A percentile compares a stretch with the other conserved stretches of the same genome.
phyloP scores from a whole-genome alignment of 2,888 invertebrate genomes.

The Luperina testacea region DNA sequence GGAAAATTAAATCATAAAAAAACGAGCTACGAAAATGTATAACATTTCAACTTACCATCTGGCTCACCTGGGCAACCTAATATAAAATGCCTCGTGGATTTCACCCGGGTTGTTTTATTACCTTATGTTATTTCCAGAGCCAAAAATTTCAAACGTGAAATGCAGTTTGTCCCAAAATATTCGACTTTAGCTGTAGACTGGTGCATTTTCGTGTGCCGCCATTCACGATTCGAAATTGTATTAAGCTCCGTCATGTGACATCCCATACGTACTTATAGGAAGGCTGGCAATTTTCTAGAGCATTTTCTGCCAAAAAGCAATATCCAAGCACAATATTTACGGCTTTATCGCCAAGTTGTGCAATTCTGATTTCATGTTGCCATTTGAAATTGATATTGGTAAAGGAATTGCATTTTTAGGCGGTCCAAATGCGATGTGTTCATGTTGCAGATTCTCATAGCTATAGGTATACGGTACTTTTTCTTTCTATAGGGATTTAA shows the following conservation, averaged over 20 bases:
- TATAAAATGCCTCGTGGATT: conserved; percentile 26
- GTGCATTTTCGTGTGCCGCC: conserved; percentile 16
- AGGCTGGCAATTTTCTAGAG: conserved; percentile 21
- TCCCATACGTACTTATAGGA: conserved; percentile 7
- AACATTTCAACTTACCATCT: conserved; percentile 28
- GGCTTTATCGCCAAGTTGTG: conserved; percentile 11
- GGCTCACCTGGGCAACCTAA: background rate
- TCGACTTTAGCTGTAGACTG: conserved; percentile 26
- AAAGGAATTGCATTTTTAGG: conserved; percentile 20
- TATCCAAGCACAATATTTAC: conserved; percentile 5
- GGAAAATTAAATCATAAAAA: conserved; percentile 7
- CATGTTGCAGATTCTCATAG: background rate
- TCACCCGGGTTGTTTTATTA: conserved; percentile 29
- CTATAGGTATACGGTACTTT: background rate
- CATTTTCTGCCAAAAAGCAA: conserved; percentile 24
- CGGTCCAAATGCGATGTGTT: background rate
- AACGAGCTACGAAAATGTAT: conserved; percentile 19
- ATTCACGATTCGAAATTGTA: conserved; percentile 46
- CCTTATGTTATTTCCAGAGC: background rate
- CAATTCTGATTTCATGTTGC: conserved; percentile 13
- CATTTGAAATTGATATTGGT: conserved; percentile 14
- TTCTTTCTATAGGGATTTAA: background rate
- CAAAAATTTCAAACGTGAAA: conserved; percentile 40
- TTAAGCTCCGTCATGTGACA: conserved; percentile 33
- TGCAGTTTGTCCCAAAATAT: conserved; percentile 34